Conservation (phyloP, 2,113 vertebrate species). For the Psammodynastes pulverulentus region DNA sequence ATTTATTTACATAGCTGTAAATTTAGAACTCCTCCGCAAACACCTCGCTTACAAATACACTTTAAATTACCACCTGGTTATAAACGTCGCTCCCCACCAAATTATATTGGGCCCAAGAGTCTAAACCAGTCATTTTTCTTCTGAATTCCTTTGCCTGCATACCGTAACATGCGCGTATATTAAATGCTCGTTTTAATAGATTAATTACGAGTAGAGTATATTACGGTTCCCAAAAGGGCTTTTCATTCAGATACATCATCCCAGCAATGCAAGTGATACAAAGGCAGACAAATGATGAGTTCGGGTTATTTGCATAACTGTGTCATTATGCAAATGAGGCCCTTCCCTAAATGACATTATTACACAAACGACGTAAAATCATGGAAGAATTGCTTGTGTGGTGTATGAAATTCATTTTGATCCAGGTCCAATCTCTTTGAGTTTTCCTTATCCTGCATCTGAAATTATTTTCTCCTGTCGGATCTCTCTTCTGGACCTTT, state of each 20-base stretch:
- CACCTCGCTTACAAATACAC: neutral
- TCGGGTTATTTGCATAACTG: neutral
- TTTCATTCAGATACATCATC: neutral
- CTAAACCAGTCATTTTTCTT: constrained; percentile 31
- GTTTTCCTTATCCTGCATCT: neutral
- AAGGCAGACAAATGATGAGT: neutral
- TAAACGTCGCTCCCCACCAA: constrained; percentile 30
- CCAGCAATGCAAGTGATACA: neutral
- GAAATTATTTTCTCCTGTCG: neutral
- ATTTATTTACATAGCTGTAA: neutral
- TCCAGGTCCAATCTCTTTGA: neutral
- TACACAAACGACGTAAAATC: neutral
- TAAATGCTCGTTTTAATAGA: neutral
- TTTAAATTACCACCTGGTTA: neutral
- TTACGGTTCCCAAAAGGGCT: neutral
- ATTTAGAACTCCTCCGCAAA: neutral
- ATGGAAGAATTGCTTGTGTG: neutral
- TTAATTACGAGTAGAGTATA: neutral
- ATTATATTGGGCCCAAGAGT: constrained; percentile 35
- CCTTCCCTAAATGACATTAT: neutral
- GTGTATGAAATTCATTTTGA: neutral
- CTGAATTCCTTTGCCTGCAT: neutral
- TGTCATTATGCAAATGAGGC: neutral
- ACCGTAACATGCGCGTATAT: neutral
- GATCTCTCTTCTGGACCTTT: too few relatives aligned